Percentiles rank a stretch among this genome's conserved stretches.
phyloP scores from a whole-genome alignment of 2,113 vertebrate genomes.

The Platanista minor region DNA sequence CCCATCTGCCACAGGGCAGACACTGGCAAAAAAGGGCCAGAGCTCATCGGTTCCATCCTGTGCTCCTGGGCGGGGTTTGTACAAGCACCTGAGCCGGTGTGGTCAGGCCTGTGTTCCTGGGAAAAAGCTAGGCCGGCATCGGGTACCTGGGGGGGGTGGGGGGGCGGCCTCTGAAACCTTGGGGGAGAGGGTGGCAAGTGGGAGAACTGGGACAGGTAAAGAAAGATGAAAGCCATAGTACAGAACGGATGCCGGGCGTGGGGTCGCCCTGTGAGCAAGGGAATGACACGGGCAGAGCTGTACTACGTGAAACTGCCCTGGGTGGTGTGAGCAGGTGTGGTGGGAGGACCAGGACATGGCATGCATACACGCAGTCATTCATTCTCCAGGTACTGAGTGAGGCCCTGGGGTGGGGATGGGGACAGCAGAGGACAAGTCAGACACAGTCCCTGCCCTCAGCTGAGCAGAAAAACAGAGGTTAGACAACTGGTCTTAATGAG shows the following conservation, averaged over 20 bases:
- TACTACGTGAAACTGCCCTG: background rate
- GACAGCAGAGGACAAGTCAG: background rate
- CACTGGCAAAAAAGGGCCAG: background rate
- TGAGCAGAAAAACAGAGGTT: background rate
- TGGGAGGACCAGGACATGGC: rapidly evolving
- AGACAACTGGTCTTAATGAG: background rate
- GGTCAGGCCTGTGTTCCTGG: background rate
- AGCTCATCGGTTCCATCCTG: background rate
- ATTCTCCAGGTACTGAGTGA: background rate
- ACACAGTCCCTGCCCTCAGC: background rate
- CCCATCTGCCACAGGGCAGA: background rate
- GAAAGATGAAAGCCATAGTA: background rate
- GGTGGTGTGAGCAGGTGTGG: background rate
- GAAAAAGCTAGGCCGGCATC: background rate
- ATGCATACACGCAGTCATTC: background rate
- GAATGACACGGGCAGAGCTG: background rate
- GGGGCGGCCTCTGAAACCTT: background rate
- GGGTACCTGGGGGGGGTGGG: background rate
- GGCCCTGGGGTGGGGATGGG: background rate
- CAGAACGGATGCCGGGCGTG: background rate
- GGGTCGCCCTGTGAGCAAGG: background rate
- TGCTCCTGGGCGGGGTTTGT: background rate
- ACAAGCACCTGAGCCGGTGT: background rate
- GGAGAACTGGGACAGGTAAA: background rate
- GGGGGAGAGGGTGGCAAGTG: background rate